phyloP scores from a whole-genome alignment of 2,888 invertebrate genomes.

The Andrena flavipes region DNA sequence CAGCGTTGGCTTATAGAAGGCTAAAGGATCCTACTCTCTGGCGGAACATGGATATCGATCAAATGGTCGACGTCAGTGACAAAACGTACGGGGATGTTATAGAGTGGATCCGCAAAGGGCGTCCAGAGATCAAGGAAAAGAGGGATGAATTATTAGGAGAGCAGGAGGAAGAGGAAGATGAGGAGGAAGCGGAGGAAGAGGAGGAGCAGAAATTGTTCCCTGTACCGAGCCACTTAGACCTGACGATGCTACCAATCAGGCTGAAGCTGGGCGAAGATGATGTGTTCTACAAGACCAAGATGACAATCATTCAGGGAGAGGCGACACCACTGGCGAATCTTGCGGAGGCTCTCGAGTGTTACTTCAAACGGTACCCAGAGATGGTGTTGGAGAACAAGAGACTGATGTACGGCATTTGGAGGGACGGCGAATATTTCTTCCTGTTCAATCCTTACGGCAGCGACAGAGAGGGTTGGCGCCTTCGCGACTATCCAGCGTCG shows the following conservation, averaged over 20 bases:
- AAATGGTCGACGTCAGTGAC: slow-evolving; percentile 73
- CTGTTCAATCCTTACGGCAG: slow-evolving; percentile 82
- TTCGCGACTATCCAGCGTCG: slow-evolving; percentile 71
- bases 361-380: slow-evolving; percentile 75
- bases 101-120: slow-evolving; percentile 73
- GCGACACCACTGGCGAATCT: slow-evolving; percentile 79
- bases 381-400: slow-evolving; percentile 78
- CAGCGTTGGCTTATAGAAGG: slow-evolving; percentile 74
- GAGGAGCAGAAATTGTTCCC: slow-evolving; percentile 50
- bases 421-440: slow-evolving; percentile 69
- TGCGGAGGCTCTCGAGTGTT: slow-evolving; percentile 79
- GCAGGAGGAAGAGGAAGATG: slow-evolving; percentile 61
- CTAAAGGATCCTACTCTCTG: slow-evolving; percentile 72
- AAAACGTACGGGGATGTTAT: slow-evolving; percentile 70
- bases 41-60: slow-evolving; percentile 78
- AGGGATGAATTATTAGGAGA: slow-evolving; percentile 55
- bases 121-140: slow-evolving; percentile 55
- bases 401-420: slow-evolving; percentile 79
- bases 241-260: slow-evolving; percentile 76
- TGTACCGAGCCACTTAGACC: slow-evolving; percentile 72
- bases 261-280: slow-evolving; percentile 72
- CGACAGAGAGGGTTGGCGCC: slow-evolving; percentile 78
- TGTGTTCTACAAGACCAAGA: slow-evolving; percentile 69
- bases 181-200: slow-evolving; percentile 62
- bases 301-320: slow-evolving; percentile 73